These are phyloP conservation scores for Castor canadensis DNA, from an alignment of 2,113 vertebrate genomes.

Conservation along the genomic window DNA sequence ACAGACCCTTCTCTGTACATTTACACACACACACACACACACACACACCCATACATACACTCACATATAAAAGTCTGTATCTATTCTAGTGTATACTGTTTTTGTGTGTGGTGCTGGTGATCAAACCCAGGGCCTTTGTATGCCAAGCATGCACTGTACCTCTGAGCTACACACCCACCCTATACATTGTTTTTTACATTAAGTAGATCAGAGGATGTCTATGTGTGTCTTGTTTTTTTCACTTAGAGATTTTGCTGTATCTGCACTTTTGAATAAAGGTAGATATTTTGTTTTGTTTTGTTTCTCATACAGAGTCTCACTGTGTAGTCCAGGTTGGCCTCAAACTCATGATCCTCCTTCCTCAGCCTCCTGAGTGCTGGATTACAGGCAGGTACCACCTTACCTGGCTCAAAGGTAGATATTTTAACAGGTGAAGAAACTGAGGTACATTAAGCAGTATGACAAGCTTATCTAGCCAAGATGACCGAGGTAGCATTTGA, in stretches of 20 bases:
- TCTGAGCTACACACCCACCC: not conserved
- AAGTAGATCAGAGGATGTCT: not conserved
- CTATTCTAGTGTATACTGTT: not conserved
- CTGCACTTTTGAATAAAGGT: not conserved
- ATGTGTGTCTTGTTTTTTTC: not conserved
- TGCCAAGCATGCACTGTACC: not conserved
- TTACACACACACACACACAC: not conserved
- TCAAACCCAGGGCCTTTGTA: not conserved
- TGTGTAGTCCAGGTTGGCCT: not conserved
- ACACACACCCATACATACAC: not conserved
- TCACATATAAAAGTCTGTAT: not conserved
- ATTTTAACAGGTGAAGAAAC: not conserved
- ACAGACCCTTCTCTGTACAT: not conserved
- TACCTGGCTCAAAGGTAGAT: not conserved
- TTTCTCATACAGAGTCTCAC: not conserved
- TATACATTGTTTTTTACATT: not conserved
- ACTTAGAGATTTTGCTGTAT: not conserved
- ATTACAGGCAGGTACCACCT: not conserved
- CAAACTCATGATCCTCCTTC: not conserved
- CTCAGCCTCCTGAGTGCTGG: not conserved
- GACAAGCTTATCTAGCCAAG: not conserved
- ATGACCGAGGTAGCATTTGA: not conserved
- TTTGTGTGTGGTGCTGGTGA: not conserved
- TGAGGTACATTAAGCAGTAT: not conserved
- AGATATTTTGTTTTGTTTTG: not conserved